These are phyloP conservation scores for Podarcis cretensis DNA, from an alignment of 2,113 vertebrate genomes.

Conservation along the genomic window DNA sequence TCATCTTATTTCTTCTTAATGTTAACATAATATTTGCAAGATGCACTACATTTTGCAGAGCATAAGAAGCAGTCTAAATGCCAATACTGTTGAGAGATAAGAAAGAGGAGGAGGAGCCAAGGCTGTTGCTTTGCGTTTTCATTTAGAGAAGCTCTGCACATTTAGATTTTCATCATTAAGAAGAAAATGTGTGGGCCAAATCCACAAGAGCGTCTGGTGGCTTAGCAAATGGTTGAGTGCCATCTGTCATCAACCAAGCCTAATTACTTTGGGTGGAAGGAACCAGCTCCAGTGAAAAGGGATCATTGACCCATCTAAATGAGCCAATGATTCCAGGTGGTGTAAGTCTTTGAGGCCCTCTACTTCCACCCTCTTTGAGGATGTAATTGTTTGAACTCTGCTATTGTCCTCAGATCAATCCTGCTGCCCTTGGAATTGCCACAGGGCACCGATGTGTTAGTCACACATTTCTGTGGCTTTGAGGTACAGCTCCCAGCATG, in stretches of 20 bases:
- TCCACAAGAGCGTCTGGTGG: neutral
- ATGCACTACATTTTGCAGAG: neutral
- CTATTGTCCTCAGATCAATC: constrained; percentile 46
- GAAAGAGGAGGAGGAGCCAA: no score
- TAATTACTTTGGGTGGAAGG: neutral
- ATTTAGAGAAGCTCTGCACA: neutral
- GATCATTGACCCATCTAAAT: neutral
- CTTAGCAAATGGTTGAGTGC: neutral
- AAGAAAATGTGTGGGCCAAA: neutral
- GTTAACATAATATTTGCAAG: neutral
- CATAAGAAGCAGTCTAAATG: neutral
- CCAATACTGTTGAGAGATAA: neutral
- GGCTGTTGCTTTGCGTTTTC: neutral
- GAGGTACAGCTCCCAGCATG: constrained; percentile 38
- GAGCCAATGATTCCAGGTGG: neutral
- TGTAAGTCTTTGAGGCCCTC: neutral
- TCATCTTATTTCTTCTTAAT: neutral
- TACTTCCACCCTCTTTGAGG: constrained; percentile 21
- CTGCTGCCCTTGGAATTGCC: constrained; percentile 31
- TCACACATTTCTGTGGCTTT: constrained; percentile 35
- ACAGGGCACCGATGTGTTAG: constrained; percentile 9
- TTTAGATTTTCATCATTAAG: neutral
- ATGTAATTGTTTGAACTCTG: constrained; percentile 39
- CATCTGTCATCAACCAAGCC: neutral
- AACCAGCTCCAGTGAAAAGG: neutral